phyloP scores from a whole-genome alignment of 1,140 invertebrate genomes.

The Drosophila kanapiae region DNA sequence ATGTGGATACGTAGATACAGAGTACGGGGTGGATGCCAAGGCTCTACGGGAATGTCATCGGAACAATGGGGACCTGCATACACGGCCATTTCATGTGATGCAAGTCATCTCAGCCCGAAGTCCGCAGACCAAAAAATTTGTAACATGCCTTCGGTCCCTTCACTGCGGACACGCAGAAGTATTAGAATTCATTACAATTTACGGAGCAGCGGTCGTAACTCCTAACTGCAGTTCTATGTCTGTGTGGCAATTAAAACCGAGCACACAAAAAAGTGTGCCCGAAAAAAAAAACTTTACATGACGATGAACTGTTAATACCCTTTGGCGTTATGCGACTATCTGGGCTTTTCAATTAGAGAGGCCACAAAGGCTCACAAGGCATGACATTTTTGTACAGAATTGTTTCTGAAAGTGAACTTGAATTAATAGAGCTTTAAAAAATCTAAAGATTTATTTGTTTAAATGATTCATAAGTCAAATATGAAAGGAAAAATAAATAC shows the following conservation, averaged over 20 bases:
- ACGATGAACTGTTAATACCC: constrained; percentile 24
- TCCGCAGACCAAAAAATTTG: constrained; percentile 56
- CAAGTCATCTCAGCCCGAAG: constrained; percentile 7
- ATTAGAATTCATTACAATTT: constrained; percentile 81
- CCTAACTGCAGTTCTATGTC: constrained; percentile 48
- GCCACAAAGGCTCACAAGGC: neutral
- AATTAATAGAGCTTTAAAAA: neutral
- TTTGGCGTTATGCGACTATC: neutral
- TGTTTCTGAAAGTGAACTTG: neutral
- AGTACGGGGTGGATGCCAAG: constrained; percentile 8
- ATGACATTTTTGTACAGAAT: neutral
- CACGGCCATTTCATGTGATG: constrained; percentile 55
- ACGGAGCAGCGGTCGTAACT: constrained; percentile 58
- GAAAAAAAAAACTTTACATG: neutral
- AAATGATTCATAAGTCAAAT: neutral
- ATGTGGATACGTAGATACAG: neutral
- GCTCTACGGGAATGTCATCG: constrained; percentile 9
- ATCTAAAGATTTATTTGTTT: neutral
- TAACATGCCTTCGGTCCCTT: constrained; percentile 56
- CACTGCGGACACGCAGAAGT: constrained; percentile 40
- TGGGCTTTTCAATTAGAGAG: neutral
- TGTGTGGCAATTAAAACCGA: constrained; percentile 74
- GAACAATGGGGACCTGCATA: constrained; percentile 57
- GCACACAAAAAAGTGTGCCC: constrained; percentile 38
- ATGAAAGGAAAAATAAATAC: neutral